Evolutionary conservation across 2,797 vertebrate species (phyloP).

Genomic region (Sebastes kiyomatsui): DNA sequence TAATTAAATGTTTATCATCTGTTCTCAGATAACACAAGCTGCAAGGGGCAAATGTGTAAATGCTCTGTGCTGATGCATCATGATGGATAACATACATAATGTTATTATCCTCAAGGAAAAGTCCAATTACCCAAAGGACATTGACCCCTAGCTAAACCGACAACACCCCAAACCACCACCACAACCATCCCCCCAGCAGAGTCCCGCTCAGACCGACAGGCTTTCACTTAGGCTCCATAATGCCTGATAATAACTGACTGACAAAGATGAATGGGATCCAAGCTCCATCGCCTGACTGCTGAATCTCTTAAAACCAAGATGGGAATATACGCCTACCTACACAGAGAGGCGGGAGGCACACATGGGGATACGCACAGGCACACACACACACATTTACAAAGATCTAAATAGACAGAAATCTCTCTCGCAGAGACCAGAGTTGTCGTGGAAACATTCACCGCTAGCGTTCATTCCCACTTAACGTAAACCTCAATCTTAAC

Average conservation of each 20-base stretch:
- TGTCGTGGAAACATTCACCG: background rate
- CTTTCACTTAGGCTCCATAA: constrained; percentile 52
- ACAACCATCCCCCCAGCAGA: background rate
- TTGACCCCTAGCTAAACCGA: constrained; percentile 20
- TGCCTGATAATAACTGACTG: constrained; percentile 67
- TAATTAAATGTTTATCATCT: background rate
- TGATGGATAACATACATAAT: background rate
- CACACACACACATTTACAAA: background rate
- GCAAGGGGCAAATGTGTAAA: background rate
- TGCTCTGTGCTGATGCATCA: background rate
- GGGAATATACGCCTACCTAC: constrained; percentile 27
- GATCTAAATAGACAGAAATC: constrained; percentile 19
- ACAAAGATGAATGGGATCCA: constrained; percentile 65
- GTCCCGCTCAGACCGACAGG: constrained; percentile 22
- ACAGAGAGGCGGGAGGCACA: constrained; percentile 3
- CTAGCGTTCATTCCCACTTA: background rate
- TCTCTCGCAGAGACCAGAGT: background rate
- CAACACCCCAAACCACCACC: background rate
- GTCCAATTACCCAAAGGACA: constrained; percentile 15
- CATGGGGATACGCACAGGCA: background rate
- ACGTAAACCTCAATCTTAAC: background rate
- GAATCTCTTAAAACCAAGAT: constrained; percentile 33
- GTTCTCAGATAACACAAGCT: background rate
- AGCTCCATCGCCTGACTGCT: constrained; percentile 29
- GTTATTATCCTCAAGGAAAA: constrained; percentile 30